Percentiles rank a stretch among this genome's conserved stretches.
These are phyloP conservation scores for Eulimnadia texana DNA, from an alignment of 1,140 invertebrate species.

Conservation along the genomic window DNA sequence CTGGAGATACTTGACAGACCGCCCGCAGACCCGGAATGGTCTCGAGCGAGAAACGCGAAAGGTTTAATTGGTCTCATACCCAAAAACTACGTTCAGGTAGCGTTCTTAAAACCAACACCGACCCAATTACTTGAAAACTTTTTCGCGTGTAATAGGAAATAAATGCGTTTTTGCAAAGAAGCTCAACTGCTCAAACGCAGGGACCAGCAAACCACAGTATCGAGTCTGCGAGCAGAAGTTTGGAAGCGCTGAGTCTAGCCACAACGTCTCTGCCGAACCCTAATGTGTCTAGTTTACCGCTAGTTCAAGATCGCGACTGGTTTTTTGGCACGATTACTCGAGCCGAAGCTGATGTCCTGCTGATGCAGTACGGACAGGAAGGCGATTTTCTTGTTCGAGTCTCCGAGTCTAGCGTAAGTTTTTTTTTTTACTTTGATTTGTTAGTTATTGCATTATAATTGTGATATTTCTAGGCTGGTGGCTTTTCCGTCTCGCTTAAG, in stretches of 20 bases:
- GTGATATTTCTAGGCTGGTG: conserved; percentile 64
- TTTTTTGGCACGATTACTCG: conserved; percentile 92
- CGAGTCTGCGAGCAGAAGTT: conserved; percentile 10
- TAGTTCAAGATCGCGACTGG: conserved; percentile 61
- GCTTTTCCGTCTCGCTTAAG: conserved; percentile 96
- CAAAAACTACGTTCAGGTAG: conserved; percentile 77
- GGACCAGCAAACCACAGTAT: background rate
- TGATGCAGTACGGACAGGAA: conserved; percentile 86
- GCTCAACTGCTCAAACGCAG: background rate
- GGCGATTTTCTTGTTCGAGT: conserved; percentile 97
- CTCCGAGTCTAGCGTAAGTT: conserved; percentile 93
- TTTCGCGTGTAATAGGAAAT: conserved; percentile 41
- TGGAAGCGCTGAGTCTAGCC: conserved; percentile 15
- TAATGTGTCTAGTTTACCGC: background rate
- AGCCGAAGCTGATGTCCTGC: conserved; percentile 82
- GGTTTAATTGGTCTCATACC: conserved; percentile 86
- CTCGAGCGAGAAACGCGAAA: conserved; percentile 79
- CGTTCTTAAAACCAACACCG: conserved; percentile 11
- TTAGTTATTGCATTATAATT: background rate
- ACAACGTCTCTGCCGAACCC: background rate
- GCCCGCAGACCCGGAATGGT: conserved; percentile 95
- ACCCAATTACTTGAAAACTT: conserved; percentile 43
- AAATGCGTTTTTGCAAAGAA: conserved; percentile 51
- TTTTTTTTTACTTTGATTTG: background rate
- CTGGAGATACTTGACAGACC: conserved; percentile 90